Conservation (phyloP, 2,888 invertebrate species). For the Yponomeuta malinellus region DNA sequence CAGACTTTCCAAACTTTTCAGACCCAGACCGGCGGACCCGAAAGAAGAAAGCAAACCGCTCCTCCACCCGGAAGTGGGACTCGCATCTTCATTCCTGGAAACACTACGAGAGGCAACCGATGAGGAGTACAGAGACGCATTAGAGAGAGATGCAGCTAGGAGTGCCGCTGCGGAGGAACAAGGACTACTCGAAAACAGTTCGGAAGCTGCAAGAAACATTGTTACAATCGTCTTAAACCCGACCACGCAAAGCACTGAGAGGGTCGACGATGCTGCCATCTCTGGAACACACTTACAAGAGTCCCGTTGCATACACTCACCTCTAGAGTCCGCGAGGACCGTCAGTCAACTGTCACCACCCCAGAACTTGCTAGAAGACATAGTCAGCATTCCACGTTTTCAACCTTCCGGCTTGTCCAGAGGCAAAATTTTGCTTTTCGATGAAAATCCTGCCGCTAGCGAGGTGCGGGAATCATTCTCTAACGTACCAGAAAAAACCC, state of each 20-base stretch:
- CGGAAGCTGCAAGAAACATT: conserved; percentile 38
- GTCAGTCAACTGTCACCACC: too few species aligned
- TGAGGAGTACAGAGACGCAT: conserved; percentile 57
- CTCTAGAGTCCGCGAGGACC: conserved; percentile 25
- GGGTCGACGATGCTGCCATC: conserved; percentile 28
- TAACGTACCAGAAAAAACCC: neutral
- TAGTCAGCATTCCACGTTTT: neutral
- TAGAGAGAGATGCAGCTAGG: conserved; percentile 45
- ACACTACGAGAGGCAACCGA: conserved; percentile 59
- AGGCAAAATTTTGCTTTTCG: neutral
- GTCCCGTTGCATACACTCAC: conserved; percentile 37
- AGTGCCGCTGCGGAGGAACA: conserved; percentile 22
- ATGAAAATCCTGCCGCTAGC: conserved; percentile 33
- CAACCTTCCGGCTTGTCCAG: neutral
- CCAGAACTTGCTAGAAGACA: too few species aligned
- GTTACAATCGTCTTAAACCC: conserved; percentile 49
- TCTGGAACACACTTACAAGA: conserved; percentile 48
- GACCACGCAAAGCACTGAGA: conserved; percentile 21
- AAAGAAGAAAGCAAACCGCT: conserved; percentile 51
- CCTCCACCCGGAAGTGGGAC: conserved; percentile 58
- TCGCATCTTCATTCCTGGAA: conserved; percentile 59
- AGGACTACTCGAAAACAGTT: conserved; percentile 26
- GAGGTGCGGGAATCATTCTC: conserved; percentile 35
- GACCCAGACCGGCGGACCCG: conserved; percentile 32
- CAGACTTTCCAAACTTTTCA: neutral